Evolutionary conservation across 2,888 invertebrate species (phyloP), one percentile per base, ranked within the genome.

Genomic region (Orgyia antiqua): DNA sequence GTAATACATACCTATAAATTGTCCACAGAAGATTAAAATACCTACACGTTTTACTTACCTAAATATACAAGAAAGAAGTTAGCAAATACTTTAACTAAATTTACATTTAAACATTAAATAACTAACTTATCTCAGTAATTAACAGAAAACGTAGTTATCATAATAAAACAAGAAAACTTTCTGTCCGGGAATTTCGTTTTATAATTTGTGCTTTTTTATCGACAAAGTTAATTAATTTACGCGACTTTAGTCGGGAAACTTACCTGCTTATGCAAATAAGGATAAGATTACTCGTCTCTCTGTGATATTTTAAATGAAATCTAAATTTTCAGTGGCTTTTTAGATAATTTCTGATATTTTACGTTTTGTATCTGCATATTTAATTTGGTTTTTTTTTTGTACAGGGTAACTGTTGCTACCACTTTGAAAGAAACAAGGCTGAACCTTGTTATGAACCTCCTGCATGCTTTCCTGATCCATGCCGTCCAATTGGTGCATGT

Each of bases 151-250:
- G 59, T 62, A 66, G 69, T 68, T 64, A 71, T 67, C 65, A 67
- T 63, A 59, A n/a, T 51, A 59, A 63, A 71, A 74, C 64, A 69
- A 48, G 51, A 55, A 59, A 74, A 72, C 64, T 75, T 77, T 64
- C 46, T 48, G 59, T 59, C 65, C 58, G 51, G 51, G 64, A 70
- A 67, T 69, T 71, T 58, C 50, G 57, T 54, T 60, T 67, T 57
- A 51, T 52, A 56, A 69, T 73, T 66, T 52, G 33, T 53, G 50
- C 48, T 68, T 76, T 73, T 78, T 75, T 73, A 69, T 70, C 71
- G 71, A 60, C 46, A 53, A 73, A 77, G 71, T 74, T 69, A 74
- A 77, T 78, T 79, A 72, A 77, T 79, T 79, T 72, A 70, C 66
- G 64, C 51, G 58, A 62, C 66, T 64, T 50, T 47, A 71, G 62